Conservation (phyloP, 2,888 invertebrate genomes). For the Torymus texanus region DNA sequence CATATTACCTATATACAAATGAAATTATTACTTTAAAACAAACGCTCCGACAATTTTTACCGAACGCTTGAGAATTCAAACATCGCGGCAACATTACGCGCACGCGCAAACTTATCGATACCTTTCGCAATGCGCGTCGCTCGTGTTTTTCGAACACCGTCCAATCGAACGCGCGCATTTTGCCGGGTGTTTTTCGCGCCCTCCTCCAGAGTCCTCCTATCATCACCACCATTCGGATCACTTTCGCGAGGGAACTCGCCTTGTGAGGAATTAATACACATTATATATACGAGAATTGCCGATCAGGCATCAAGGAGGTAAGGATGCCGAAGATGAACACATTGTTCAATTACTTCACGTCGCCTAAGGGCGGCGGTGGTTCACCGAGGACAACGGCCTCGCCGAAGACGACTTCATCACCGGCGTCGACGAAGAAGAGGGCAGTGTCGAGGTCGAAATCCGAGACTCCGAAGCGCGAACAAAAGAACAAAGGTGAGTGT, state of each 20-base stretch:
- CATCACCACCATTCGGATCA: neutral
- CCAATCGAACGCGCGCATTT: conserved; percentile 9
- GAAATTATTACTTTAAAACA: no score
- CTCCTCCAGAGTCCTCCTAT: no score
- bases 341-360: conserved; percentile 82
- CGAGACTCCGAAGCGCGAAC: conserved; percentile 54
- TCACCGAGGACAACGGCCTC: conserved; percentile 44
- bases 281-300: neutral
- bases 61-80: no score
- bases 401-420: conserved; percentile 52
- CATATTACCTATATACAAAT: no score
- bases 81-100: no score
- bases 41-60: no score
- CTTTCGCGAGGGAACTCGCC: neutral
- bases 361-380: conserved; percentile 63
- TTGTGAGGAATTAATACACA: neutral
- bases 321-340: conserved; percentile 77
- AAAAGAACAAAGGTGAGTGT: conserved; percentile 53
- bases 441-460: conserved; percentile 26
- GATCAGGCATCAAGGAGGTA: neutral
- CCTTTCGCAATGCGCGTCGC: neutral
- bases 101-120: no score
- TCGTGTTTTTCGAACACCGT: neutral
- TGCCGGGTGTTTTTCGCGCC: conserved; percentile 17
- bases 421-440: conserved; percentile 50